Percentiles rank a stretch among this genome's conserved stretches.
phyloP scores from a whole-genome alignment of 1,140 invertebrate species.

The Diorhabda sublineata region DNA sequence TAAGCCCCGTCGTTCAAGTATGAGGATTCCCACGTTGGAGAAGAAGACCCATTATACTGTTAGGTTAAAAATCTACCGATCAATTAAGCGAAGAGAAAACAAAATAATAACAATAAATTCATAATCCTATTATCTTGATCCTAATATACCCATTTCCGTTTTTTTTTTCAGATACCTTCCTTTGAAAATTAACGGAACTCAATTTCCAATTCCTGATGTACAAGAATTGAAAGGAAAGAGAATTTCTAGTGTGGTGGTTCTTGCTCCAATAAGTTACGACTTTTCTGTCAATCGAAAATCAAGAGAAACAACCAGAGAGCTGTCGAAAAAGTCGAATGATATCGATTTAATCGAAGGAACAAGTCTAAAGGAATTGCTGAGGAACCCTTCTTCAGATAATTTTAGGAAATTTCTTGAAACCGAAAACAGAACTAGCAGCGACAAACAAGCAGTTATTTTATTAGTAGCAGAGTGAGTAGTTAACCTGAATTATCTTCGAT shows the following conservation, averaged over 20 bases:
- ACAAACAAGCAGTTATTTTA: conserved; percentile 72
- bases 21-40: no score
- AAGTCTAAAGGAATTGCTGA: conserved; percentile 68
- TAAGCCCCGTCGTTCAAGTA: no score
- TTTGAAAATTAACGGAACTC: conserved; percentile 75
- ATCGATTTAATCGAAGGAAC: conserved; percentile 64
- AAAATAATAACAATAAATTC: no score
- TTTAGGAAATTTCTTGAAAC: conserved; percentile 74
- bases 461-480: conserved; percentile 70
- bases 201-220: conserved; percentile 75
- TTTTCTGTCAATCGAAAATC: conserved; percentile 43
- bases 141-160: background rate
- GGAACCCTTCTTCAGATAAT: conserved; percentile 69
- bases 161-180: conserved; percentile 64
- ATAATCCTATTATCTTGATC: background rate
- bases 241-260: conserved; percentile 75
- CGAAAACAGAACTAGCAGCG: conserved; percentile 65
- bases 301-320: conserved; percentile 48
- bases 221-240: conserved; percentile 66
- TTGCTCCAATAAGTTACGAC: conserved; percentile 70
- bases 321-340: conserved; percentile 50
- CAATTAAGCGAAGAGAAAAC: no score
- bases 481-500: background rate
- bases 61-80: no score
- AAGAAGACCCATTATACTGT: no score